These are phyloP conservation scores for Gnatocerus cornutus DNA, from an alignment of 2,888 invertebrate species.

Conservation along the genomic window DNA sequence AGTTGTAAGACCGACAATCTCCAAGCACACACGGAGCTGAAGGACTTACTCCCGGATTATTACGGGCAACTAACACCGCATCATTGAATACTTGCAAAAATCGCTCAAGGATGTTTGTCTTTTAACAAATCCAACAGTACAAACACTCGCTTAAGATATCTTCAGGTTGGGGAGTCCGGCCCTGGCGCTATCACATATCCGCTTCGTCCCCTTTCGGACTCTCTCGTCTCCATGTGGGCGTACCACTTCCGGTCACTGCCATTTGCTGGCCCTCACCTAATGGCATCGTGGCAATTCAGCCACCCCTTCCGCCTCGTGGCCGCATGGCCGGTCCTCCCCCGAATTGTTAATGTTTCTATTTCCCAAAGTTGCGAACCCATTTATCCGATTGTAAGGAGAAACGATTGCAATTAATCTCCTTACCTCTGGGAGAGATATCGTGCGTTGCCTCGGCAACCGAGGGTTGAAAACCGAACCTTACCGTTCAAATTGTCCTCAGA, in stretches of 20 bases:
- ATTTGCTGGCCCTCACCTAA: constrained; percentile 53
- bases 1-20: constrained; percentile 58
- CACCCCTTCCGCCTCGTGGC: background rate
- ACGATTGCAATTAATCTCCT: constrained; percentile 71
- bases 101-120: background rate
- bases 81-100: constrained; percentile 41
- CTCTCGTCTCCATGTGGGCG: constrained; percentile 40
- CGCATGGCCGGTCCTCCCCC: constrained; percentile 44
- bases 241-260: constrained; percentile 57
- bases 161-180: background rate
- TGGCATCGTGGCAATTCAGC: constrained; percentile 36
- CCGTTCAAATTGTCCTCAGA: constrained; percentile 60
- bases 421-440: constrained; percentile 71
- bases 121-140: no score
- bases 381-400: constrained; percentile 71
- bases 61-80: constrained; percentile 42
- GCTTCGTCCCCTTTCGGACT: constrained; percentile 17
- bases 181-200: constrained; percentile 5
- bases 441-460: constrained; percentile 65
- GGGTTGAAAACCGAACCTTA: constrained; percentile 59
- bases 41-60: constrained; percentile 43
- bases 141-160: no score
- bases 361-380: constrained; percentile 69
- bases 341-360: constrained; percentile 71
- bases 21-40: constrained; percentile 50